phyloP scores from a whole-genome alignment of 2,888 invertebrate genomes.

The Oligia fasciuncula region DNA sequence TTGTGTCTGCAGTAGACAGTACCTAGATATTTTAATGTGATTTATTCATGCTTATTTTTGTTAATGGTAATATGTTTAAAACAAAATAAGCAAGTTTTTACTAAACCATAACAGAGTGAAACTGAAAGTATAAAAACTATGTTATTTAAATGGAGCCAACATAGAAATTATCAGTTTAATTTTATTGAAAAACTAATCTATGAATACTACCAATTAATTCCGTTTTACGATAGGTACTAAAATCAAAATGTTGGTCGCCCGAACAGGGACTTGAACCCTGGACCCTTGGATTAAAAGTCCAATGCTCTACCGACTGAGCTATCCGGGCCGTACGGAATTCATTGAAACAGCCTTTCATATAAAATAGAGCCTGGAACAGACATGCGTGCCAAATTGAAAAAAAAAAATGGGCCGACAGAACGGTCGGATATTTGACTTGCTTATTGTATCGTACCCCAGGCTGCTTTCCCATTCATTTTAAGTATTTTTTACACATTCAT shows the following conservation, averaged over 20 bases:
- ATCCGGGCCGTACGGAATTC: constrained; percentile 54
- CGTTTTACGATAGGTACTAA: neutral
- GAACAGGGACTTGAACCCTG: constrained; percentile 69
- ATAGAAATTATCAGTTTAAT: neutral
- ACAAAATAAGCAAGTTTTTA: neutral
- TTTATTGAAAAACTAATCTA: neutral
- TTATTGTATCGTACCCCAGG: constrained; percentile 28
- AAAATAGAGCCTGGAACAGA: neutral
- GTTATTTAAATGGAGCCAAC: neutral
- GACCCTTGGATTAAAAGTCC: constrained; percentile 90
- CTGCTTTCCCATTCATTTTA: constrained; percentile 19
- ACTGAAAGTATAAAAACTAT: neutral
- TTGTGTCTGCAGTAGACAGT: constrained; percentile 4
- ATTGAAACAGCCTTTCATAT: constrained; percentile 24
- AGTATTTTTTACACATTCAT: constrained; percentile 11
- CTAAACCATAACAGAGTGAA: neutral
- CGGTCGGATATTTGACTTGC: constrained; percentile 22
- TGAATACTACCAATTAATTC: neutral
- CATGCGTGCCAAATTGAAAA: constrained; percentile 28
- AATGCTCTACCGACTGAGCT: constrained; percentile 91
- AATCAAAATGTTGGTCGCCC: constrained; percentile 51
- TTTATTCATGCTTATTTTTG: neutral
- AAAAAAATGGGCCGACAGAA: constrained; percentile 4
- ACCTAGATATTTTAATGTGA: neutral
- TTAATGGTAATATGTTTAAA: no score